phyloP scores from a whole-genome alignment of 2,888 invertebrate genomes.

The Coleophora deauratella region DNA sequence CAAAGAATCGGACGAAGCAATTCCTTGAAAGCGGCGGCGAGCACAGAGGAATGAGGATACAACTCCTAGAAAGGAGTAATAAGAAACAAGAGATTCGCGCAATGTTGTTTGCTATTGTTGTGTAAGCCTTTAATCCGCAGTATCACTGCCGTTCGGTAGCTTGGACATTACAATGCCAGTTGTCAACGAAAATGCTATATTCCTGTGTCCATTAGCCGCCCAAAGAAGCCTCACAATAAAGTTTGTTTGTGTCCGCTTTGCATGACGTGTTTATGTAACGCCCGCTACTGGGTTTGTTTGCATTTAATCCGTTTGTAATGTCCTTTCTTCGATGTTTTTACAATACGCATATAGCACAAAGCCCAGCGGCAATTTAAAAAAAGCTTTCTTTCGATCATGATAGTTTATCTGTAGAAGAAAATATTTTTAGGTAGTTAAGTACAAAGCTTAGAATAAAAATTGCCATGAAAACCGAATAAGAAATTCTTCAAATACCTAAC shows the following conservation, averaged over 20 bases:
- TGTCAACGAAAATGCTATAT: slow-evolving; percentile 47
- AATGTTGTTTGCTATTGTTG: slow-evolving; percentile 43
- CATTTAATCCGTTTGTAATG: slow-evolving; percentile 65
- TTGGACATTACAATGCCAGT: slow-evolving; percentile 46
- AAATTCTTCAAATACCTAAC: too few relatives aligned
- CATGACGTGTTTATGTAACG: slow-evolving; percentile 58
- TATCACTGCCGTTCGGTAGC: slow-evolving; percentile 49
- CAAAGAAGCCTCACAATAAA: slow-evolving; percentile 48
- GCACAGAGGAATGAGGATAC: slow-evolving; percentile 1
- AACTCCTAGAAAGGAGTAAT: slow-evolving; percentile 25
- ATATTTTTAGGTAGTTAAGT: too few relatives aligned
- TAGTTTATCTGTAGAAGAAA: too few relatives aligned
- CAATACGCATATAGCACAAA: slow-evolving; percentile 42
- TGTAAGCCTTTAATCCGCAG: slow-evolving; percentile 63
- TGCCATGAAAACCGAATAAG: too few relatives aligned
- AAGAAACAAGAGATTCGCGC: slow-evolving; percentile 31
- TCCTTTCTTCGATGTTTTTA: slow-evolving; percentile 48
- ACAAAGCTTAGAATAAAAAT: too few relatives aligned
- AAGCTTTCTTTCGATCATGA: slow-evolving; percentile 13
- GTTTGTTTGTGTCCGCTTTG: slow-evolving; percentile 60
- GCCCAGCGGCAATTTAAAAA: slow-evolving; percentile 26
- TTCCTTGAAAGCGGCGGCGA: slow-evolving; percentile 4
- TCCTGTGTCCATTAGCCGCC: slow-evolving; percentile 24
- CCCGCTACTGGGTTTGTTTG: slow-evolving; percentile 57
- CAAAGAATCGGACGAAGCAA: not conserved